Percentiles rank a stretch among this genome's conserved stretches.
These are phyloP conservation scores for Latrodectus elegans DNA, from an alignment of 2,888 invertebrate species.

Conservation along the genomic window DNA sequence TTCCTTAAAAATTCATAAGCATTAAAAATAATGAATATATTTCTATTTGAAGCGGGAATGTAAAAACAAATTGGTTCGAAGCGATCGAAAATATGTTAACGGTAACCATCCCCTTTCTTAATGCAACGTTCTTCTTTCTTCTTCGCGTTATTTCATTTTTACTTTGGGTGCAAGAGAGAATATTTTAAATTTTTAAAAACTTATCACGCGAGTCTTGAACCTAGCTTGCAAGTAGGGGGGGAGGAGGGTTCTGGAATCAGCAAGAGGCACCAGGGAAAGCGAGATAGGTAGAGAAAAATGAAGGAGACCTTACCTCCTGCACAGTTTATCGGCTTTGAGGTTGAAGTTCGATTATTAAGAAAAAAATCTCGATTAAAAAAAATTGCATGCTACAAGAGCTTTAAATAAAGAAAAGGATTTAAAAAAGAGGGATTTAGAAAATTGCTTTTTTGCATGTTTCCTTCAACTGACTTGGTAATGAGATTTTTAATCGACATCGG, in stretches of 20 bases:
- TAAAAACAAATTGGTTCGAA: conserved; percentile 51
- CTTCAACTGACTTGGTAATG: conserved; percentile 44
- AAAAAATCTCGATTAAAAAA: background rate
- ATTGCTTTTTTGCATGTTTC: conserved; percentile 63
- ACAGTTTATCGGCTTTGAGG: conserved; percentile 52
- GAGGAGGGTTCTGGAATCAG: conserved; percentile 14
- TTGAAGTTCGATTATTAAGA: conserved; percentile 41
- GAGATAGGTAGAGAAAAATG: background rate
- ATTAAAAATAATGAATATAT: conserved; percentile 25
- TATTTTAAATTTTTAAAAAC: conserved; percentile 51
- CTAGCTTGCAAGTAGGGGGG: background rate
- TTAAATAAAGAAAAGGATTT: conserved; percentile 17
- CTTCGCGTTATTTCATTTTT: background rate
- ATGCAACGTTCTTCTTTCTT: conserved; percentile 3
- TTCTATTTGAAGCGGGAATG: background rate
- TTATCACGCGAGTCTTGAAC: conserved; percentile 58
- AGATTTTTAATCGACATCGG: conserved; percentile 34
- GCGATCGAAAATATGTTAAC: conserved; percentile 39
- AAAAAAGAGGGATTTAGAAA: conserved; percentile 34
- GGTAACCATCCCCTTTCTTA: conserved; percentile 21
- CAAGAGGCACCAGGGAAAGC: background rate
- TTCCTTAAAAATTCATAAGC: background rate
- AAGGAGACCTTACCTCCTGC: conserved; percentile 2
- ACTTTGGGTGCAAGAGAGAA: conserved; percentile 7
- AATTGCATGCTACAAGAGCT: conserved; percentile 14